Evolutionary conservation across 2,888 invertebrate species (phyloP).

Genomic region (Matsumyia berberina): DNA sequence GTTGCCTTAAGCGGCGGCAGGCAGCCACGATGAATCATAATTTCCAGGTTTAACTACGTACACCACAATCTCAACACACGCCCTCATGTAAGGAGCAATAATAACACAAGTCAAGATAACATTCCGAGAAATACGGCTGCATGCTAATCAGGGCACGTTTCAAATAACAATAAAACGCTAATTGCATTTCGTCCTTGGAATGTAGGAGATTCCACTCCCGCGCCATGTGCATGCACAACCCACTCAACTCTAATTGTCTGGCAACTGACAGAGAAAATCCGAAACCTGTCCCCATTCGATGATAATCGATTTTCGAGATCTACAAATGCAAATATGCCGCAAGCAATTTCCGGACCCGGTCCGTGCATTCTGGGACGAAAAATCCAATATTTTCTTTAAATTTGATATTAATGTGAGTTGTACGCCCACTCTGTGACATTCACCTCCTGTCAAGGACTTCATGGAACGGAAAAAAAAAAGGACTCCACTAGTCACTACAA

Average conservation of each 20-base stretch:
- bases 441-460: conserved; percentile 33
- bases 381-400: conserved; percentile 55
- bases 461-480: conserved; percentile 21
- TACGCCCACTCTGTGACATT: conserved; percentile 2
- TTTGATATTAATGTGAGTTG: conserved; percentile 35
- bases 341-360: conserved; percentile 55
- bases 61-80: neutral
- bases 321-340: conserved; percentile 50
- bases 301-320: conserved; percentile 60
- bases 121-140: conserved; percentile 24
- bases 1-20: neutral
- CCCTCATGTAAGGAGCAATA: conserved; percentile 18
- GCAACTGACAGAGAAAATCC: conserved; percentile 44
- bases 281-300: conserved; percentile 33
- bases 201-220: conserved; percentile 31
- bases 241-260: conserved; percentile 69
- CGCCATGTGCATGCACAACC: neutral
- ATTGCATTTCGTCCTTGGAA: conserved; percentile 72
- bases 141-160: conserved; percentile 73
- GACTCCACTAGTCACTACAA: conserved; percentile 8
- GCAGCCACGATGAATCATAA: conserved; percentile 36
- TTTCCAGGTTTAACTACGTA: conserved; percentile 22
- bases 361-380: conserved; percentile 22
- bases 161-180: conserved; percentile 75
- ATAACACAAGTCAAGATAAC: conserved; percentile 35